phyloP scores from a whole-genome alignment of 2,797 vertebrate genomes.

The Hybognathus amarus region DNA sequence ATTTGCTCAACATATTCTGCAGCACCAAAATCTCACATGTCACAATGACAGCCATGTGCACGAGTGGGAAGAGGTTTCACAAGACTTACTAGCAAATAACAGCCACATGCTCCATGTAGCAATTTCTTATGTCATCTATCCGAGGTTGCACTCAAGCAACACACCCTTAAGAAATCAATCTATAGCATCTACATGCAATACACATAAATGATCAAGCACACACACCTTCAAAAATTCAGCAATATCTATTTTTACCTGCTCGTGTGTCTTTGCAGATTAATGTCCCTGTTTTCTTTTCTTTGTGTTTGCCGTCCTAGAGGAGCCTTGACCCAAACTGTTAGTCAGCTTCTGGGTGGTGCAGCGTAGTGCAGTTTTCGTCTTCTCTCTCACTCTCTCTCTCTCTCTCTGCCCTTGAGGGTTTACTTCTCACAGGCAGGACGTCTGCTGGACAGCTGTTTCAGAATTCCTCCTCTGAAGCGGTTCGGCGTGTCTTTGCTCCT shows the following conservation, averaged over 20 bases:
- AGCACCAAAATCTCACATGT: constrained; percentile 13
- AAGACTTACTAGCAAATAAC: constrained; percentile 11
- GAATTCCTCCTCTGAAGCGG: constrained; percentile 71
- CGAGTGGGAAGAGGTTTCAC: constrained; percentile 8
- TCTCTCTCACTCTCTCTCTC: neutral
- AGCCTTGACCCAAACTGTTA: constrained; percentile 37
- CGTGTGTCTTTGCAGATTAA: constrained; percentile 22
- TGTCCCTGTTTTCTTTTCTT: constrained; percentile 20
- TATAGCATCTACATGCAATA: neutral
- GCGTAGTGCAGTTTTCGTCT: constrained; percentile 44
- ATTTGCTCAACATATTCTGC: constrained; percentile 49
- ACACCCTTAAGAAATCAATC: neutral
- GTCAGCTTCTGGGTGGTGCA: constrained; percentile 51
- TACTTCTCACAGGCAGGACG: constrained; percentile 62
- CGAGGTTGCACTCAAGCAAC: neutral
- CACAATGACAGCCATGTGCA: constrained; percentile 26
- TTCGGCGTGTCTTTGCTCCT: constrained; percentile 62
- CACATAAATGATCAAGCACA: constrained; percentile 8
- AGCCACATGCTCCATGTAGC: constrained; percentile 8
- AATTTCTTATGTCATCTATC: constrained; percentile 4
- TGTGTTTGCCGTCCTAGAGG: constrained; percentile 31
- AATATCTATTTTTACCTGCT: constrained; percentile 51
- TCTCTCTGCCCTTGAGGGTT: constrained; percentile 52
- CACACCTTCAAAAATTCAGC: neutral
- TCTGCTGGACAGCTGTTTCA: constrained; percentile 82